These are phyloP conservation scores for Acanthosepion esculentum DNA, from an alignment of 2,888 invertebrate species.

Conservation along the genomic window DNA sequence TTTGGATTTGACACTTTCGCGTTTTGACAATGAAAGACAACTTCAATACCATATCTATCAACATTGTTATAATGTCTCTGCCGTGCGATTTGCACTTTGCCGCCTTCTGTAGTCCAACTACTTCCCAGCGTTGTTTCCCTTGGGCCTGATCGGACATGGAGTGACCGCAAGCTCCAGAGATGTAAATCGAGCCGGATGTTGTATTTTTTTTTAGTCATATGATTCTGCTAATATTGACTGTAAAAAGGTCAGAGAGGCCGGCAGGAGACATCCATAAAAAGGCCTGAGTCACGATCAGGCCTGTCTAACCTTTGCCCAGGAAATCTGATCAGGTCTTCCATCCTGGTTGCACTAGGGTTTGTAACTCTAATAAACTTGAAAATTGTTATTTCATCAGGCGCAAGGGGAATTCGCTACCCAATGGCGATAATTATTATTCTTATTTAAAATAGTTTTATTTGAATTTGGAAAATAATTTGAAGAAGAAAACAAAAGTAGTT, in stretches of 20 bases:
- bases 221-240: neutral
- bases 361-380: neutral
- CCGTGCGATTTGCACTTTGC: neutral
- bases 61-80: neutral
- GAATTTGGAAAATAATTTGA: neutral
- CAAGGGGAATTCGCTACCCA: neutral
- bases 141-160: neutral
- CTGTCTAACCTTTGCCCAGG: conserved; percentile 6
- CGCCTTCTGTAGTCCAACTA: neutral
- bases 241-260: conserved; percentile 6
- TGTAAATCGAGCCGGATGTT: neutral
- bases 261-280: conserved; percentile 8
- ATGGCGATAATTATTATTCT: neutral
- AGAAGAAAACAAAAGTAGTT: neutral
- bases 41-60: neutral
- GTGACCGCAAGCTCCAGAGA: neutral
- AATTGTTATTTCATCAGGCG: neutral
- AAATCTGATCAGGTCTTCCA: neutral
- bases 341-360: neutral
- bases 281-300: neutral
- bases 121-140: neutral
- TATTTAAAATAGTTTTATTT: neutral
- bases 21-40: neutral
- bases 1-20: neutral
- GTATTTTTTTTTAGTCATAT: neutral